A percentile compares a stretch with the other conserved stretches of the same genome.
These are phyloP conservation scores for Gorsachius magnificus DNA, from an alignment of 2,797 vertebrate genomes.

Conservation along the genomic window DNA sequence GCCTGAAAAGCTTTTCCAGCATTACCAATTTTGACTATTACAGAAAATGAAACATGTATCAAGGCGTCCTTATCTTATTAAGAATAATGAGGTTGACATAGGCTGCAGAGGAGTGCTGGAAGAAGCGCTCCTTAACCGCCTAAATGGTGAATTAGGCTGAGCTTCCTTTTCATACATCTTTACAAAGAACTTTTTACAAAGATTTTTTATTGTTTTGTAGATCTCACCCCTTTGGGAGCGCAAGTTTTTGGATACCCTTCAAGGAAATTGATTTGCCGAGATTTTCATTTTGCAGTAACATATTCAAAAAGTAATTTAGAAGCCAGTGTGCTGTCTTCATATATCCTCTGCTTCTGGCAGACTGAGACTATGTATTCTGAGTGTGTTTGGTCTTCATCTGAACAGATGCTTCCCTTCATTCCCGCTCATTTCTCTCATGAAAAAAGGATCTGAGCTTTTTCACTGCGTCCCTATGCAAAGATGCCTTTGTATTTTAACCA, in stretches of 20 bases:
- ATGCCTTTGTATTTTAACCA: not conserved
- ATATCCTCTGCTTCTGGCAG: not conserved
- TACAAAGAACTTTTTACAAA: not conserved
- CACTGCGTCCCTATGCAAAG: not conserved
- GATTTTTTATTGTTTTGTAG: not conserved
- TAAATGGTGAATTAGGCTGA: not conserved
- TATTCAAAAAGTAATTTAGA: not conserved
- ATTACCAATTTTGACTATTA: slow-evolving; percentile 16
- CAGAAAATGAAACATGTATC: slow-evolving; percentile 31
- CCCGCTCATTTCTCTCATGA: not conserved
- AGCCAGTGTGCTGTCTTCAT: not conserved
- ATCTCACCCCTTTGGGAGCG: not conserved
- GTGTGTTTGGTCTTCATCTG: not conserved
- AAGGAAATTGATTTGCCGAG: not conserved
- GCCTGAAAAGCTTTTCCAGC: slow-evolving; percentile 14
- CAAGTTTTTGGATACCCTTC: not conserved
- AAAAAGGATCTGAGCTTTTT: not conserved
- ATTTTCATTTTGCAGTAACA: not conserved
- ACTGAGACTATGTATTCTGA: not conserved
- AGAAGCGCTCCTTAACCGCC: not conserved
- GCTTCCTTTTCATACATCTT: not conserved
- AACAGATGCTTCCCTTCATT: not conserved
- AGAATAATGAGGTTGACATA: slow-evolving; percentile 9
- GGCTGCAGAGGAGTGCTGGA: not conserved
- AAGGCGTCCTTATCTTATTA: slow-evolving; percentile 10